Base-by-base conservation (phyloP, 1,140 invertebrate species). In the Trichonephila clavipes region DNA sequence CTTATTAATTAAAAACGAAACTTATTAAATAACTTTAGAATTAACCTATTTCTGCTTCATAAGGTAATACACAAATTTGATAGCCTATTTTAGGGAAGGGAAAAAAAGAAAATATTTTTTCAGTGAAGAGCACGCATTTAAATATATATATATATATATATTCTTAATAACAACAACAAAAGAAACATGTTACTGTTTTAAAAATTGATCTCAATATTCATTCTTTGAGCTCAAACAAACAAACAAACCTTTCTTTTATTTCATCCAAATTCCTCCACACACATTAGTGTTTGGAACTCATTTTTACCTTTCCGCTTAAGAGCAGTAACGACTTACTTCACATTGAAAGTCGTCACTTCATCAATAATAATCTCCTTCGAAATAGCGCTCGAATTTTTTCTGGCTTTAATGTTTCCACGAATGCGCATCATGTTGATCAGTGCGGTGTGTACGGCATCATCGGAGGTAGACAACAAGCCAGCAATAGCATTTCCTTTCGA, bases 381-480 rank as follows among this genome's bases (percentile, higher is more conserved):
- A 77, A 90, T 90, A 81, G 64, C 58, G 24, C 61, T 88, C 34
- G 19, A 18, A 66, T 90, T 90, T 90, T 90, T 90, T 44, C 28
- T 61, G 40, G 69, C 88, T 90, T 90, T 90, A 90, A 90, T 90
- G 88, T 58, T 44, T 90, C 51, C 51, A 51, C 58, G 69, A 81
- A 58, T 77, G 69, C 88, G 88, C 69, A 90, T 90, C 88, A 59
- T 90, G 88, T 90, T 88, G 24, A 88, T 90, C 88, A 90, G 69
- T 61, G 40, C 81, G 66, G 69, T 44, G 69, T 90, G 69, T 59
- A 90, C n/a, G 3, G 44, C 18, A 34, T 77, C 72, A 40, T 28
- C 18, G 72, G 28, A 34, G 28, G 81, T 51, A 90, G 58, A 77
- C 88, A 77, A 90, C 66, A 77, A 90, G 24, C 64, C 66, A 58